Evolutionary conservation across 2,888 invertebrate genomes (phyloP), one percentile per base, ranked within the genome.

Genomic region (Clitarchus hookeri): DNA sequence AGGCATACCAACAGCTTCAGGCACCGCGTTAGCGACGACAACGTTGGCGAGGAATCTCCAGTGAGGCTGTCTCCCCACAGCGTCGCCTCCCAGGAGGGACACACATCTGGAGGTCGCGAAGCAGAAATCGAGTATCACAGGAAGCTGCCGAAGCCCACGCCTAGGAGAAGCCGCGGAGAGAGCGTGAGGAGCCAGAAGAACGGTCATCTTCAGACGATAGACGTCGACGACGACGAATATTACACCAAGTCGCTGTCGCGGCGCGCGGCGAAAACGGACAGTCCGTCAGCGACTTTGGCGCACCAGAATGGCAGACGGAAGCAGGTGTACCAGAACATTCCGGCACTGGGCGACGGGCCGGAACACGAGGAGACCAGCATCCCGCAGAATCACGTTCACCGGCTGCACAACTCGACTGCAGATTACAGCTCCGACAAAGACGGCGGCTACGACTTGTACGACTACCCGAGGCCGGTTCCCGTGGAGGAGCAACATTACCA

Each of bases 61-160:
- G 8, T 6, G 23, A n/a, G 65, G 65, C 16, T n/a, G 65, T 65
- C 65, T 8, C 48, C 48, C 0, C 48, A 16, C 48, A 48, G 1
- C 48, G 16, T 16, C 4, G 16, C 48, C 48, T 48, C 8, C 16
- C 48, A 13, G 12, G 48, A 48, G 6, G 48, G 48, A 16, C 11
- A 16, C 48, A 48, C 16, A 16, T 48, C 48, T 48, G 48, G 48
- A 16, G 16, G 48, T 48, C 65, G 8, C 65, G 65, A 65, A 65
- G 53, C 0, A 19, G n/a, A 65, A 19, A 83, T 77, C 83, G 86
- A 36, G 54, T 84, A 16, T 83, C 86, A 23, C 84, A 86, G n/a
- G 84, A 86, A 65, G 84, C 65, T 48, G 86, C 84, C 77, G 86
- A 86, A 53, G 86, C 83, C 78, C 44, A n/a, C 36, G 82, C 82